phyloP scores from a whole-genome alignment of 2,113 vertebrate species.

The Gambusia affinis region DNA sequence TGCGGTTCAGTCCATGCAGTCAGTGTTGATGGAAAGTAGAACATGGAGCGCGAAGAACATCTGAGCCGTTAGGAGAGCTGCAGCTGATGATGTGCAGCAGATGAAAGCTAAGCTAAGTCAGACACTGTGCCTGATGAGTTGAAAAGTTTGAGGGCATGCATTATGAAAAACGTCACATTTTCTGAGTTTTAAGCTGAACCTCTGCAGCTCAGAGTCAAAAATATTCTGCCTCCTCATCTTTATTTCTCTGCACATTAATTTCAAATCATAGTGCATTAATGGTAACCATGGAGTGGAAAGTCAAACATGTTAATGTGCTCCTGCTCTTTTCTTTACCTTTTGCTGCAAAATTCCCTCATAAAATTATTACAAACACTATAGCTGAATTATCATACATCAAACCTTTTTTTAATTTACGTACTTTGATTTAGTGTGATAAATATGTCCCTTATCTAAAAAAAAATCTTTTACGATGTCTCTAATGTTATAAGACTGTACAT shows the following conservation, averaged over 20 bases:
- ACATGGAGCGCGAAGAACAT: neutral
- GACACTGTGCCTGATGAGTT: neutral
- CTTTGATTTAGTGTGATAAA: no score
- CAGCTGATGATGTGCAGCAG: neutral
- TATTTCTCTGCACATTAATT: neutral
- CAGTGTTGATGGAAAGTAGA: neutral
- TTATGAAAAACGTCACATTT: conserved; percentile 1
- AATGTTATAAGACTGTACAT: no score
- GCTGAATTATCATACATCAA: neutral
- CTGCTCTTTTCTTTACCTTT: neutral
- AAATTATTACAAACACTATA: no score
- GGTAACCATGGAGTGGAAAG: neutral
- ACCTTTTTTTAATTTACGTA: neutral
- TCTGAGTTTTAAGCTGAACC: neutral
- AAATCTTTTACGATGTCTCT: no score
- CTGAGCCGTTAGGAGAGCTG: neutral
- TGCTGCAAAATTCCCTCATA: no score
- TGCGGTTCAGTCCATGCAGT: neutral
- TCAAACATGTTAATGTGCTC: neutral
- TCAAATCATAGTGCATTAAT: neutral
- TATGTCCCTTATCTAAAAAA: no score
- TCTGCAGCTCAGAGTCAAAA: neutral
- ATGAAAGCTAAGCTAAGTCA: conserved; percentile 6
- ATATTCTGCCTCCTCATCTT: neutral
- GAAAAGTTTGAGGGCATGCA: neutral